Percentiles rank a stretch among this genome's conserved stretches.
These are phyloP conservation scores for Micromesistius poutassou DNA, from an alignment of 2,797 vertebrate species.

Conservation along the genomic window DNA sequence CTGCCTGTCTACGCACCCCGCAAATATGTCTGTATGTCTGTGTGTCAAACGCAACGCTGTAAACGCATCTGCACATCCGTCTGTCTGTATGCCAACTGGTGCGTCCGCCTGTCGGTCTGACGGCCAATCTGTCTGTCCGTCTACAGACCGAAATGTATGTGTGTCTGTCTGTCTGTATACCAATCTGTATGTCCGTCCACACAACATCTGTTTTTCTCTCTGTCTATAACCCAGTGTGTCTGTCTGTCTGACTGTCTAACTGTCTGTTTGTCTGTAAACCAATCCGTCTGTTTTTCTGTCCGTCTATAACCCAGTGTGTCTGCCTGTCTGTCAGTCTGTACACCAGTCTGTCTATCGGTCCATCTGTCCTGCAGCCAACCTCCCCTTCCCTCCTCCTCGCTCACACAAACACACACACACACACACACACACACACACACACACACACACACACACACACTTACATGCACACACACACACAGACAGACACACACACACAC, in stretches of 20 bases:
- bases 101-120: not conserved
- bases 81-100: not conserved
- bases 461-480: no score
- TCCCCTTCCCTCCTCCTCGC: not conserved
- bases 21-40: no score
- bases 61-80: no score
- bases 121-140: not conserved
- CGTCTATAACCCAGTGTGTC: not conserved
- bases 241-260: not conserved
- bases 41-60: not conserved
- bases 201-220: conserved; percentile 22
- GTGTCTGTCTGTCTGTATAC: conserved; percentile 11
- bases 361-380: not conserved
- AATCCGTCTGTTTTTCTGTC: not conserved
- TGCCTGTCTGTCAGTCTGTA: not conserved
- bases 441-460: no score
- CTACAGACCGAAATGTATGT: not conserved
- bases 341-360: not conserved
- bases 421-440: not conserved
- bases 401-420: not conserved
- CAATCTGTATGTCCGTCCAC: conserved; percentile 14
- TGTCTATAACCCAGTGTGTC: not conserved
- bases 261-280: not conserved
- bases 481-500: conserved; percentile 13
- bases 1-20: no score